Evolutionary conservation across 2,888 invertebrate species (phyloP).

Genomic region (Tromatobia lineatoria): DNA sequence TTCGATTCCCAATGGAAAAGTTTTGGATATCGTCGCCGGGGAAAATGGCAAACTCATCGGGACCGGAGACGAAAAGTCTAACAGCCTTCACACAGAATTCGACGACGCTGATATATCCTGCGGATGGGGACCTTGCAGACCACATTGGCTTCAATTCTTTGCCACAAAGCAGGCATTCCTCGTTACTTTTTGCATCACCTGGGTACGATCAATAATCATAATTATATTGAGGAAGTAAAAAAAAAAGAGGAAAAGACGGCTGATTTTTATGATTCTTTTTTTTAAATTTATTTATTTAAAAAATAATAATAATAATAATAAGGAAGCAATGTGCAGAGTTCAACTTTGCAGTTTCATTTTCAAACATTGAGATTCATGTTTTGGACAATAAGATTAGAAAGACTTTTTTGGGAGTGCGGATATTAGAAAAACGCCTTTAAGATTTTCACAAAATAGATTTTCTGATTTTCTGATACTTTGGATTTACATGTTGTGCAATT

Average conservation of each 20-base stretch:
- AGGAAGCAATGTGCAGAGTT: no score
- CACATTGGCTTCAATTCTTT: conserved; percentile 91
- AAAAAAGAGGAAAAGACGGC: background rate
- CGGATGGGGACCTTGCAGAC: conserved; percentile 93
- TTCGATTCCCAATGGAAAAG: conserved; percentile 80
- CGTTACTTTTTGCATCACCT: conserved; percentile 94
- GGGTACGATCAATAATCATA: conserved; percentile 87
- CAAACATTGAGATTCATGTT: no score
- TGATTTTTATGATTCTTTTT: no score
- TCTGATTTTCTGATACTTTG: no score
- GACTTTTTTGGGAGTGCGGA: no score
- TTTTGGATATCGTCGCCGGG: conserved; percentile 75
- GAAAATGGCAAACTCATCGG: conserved; percentile 81
- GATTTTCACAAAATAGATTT: no score
- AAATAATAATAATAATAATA: no score
- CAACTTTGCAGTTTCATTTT: no score
- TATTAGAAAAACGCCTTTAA: no score
- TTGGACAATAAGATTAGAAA: no score
- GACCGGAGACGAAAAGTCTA: conserved; percentile 77
- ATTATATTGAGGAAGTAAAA: background rate
- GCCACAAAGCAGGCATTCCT: conserved; percentile 96
- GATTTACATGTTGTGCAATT: no score
- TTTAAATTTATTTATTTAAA: no score
- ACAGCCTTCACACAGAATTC: conserved; percentile 78
- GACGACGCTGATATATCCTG: conserved; percentile 89